Evolutionary conservation across 1,140 invertebrate species (phyloP), one percentile per base, ranked within the genome.

Genomic region (Pseudomyrmex pallidus): DNA sequence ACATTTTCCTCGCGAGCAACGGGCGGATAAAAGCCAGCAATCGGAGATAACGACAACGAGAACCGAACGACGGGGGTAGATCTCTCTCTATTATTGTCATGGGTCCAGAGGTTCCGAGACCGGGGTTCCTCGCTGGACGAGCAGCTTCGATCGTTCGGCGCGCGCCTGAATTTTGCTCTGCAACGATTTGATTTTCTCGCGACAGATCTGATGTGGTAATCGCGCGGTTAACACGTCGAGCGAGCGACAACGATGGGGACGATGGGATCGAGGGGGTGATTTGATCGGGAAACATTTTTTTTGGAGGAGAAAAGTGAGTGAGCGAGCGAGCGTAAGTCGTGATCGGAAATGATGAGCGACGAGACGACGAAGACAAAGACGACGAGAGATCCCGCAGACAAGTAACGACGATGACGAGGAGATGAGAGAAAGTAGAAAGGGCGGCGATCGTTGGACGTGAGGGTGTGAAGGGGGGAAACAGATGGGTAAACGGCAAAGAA

Each of bases 111-210:
- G 95, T 86, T 97, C 96, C 85, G 96, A 95, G 93, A 98, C 97
- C 83, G 97, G 97, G 87, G 95, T 96, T 93, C 97, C 98, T 91
- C 97, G 96, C 94, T 98, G 97, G 92, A 97, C 95, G 90, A 98
- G 95, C 78, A 98, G 95, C 94, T 98, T 98, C 89, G 98, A 97
- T 91, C 97, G 96, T 94, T 98, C 97, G 92, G 96, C 96, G 87
- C 97, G 96, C 93, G 97, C 96, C 90, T 96, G 96, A 90, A 98
- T 97, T 95, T 98, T 98, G 95, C 96, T 97, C 94, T 98, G 97
- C 90, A 98, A 96, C 89, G 96, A 96, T 94, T 97, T 97, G 87
- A 98, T 96, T 94, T 96, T 96, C 94, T 98, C 97, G 92, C 96
- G 96, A 95, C 96, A 97, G 91, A 96, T 96, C 88, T 90, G n/a